Conservation (phyloP, 2,888 invertebrate genomes). For the Platerodrilus igneus region DNA sequence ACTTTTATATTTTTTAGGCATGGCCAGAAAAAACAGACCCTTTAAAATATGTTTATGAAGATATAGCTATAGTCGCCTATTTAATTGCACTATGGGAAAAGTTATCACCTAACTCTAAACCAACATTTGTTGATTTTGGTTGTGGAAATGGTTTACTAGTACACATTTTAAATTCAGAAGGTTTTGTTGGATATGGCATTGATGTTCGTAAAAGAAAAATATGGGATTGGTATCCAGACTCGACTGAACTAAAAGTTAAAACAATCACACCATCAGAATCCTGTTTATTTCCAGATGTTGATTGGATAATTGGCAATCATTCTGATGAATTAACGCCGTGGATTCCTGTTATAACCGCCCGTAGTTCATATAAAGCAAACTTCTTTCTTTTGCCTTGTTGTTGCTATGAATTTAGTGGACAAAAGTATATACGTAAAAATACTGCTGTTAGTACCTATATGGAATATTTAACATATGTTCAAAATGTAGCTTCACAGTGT, state of each 20-base stretch:
- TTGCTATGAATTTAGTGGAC: constrained; percentile 82
- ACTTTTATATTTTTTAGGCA: constrained; percentile 58
- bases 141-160: constrained; percentile 97
- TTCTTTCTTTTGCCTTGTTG: constrained; percentile 96
- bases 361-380: constrained; percentile 66
- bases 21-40: constrained; percentile 96
- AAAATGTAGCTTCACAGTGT: constrained; percentile 58
- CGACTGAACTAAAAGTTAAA: constrained; percentile 60
- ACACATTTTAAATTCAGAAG: constrained; percentile 78
- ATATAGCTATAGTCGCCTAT: constrained; percentile 90
- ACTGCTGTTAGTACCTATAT: constrained; percentile 72
- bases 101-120: constrained; percentile 47
- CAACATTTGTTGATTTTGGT: constrained; percentile 83
- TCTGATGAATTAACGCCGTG: constrained; percentile 99
- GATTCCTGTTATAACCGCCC: constrained; percentile 89
- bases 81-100: constrained; percentile 74
- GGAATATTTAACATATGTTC: constrained; percentile 66
- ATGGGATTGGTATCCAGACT: constrained; percentile 74
- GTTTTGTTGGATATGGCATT: constrained; percentile 75
- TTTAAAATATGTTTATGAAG: constrained; percentile 92
- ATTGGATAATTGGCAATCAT: constrained; percentile 98
- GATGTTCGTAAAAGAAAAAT: constrained; percentile 82
- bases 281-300: constrained; percentile 64
- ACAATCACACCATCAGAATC: constrained; percentile 66
- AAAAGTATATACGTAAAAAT: constrained; percentile 71